These are phyloP conservation scores for Sericinus montela DNA, from an alignment of 2,888 invertebrate species.

Conservation along the genomic window DNA sequence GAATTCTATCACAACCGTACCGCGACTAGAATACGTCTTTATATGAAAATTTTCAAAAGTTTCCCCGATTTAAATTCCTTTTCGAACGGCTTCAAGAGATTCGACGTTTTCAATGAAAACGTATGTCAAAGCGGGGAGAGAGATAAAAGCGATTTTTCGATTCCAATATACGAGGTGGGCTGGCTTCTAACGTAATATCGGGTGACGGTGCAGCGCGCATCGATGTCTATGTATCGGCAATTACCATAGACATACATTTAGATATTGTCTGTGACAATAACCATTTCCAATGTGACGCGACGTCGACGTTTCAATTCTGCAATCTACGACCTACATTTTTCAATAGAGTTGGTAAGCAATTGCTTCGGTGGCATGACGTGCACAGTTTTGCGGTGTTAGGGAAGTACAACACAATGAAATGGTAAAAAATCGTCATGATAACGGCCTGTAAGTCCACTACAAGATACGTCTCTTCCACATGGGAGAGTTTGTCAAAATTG, in stretches of 20 bases:
- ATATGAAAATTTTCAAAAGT: conserved; percentile 1
- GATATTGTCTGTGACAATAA: no score
- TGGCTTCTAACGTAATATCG: neutral
- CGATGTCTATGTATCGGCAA: conserved; percentile 1
- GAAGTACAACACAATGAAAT: no score
- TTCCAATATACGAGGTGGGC: conserved; percentile 4
- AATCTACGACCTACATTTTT: conserved; percentile 10
- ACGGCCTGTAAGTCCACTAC: no score
- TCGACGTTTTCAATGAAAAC: conserved; percentile 5
- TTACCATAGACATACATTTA: no score
- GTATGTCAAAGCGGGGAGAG: neutral
- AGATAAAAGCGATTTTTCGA: conserved; percentile 10
- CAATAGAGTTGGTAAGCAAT: neutral
- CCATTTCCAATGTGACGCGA: neutral
- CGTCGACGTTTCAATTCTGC: neutral
- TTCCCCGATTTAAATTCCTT: conserved; percentile 4
- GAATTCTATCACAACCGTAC: no score
- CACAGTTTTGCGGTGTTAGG: no score
- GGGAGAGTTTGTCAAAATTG: no score
- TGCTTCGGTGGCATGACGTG: no score
- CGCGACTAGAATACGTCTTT: no score
- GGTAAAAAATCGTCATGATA: no score
- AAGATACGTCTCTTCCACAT: no score
- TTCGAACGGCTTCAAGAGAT: neutral
- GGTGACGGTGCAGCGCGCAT: neutral